phyloP scores from a whole-genome alignment of 2,113 vertebrate species.

The Uropsilus gracilis region DNA sequence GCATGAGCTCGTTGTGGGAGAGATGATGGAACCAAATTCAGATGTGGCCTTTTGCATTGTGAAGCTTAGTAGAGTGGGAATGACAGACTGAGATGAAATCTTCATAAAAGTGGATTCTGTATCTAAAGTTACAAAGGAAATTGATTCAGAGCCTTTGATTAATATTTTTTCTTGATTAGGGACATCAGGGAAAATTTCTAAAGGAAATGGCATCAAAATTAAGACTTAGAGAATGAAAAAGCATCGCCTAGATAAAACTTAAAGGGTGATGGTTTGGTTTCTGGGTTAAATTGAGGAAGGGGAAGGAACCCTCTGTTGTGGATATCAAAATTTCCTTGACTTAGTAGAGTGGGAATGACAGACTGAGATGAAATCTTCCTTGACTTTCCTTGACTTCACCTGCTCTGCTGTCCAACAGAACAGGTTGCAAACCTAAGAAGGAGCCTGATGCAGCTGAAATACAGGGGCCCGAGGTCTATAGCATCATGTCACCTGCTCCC shows the following conservation, averaged over 20 bases:
- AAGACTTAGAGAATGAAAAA: background rate
- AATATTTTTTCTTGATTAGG: background rate
- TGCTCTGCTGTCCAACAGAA: background rate
- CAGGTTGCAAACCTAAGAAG: background rate
- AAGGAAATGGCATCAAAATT: background rate
- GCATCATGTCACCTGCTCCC: background rate
- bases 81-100: background rate
- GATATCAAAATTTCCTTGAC: too few species aligned
- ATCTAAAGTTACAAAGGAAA: background rate
- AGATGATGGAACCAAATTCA: background rate
- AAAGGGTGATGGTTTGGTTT: background rate
- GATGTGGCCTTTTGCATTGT: background rate
- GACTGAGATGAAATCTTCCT: background rate
- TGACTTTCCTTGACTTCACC: fast-evolving
- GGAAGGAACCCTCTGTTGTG: background rate
- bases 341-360: background rate
- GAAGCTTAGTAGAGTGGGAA: background rate
- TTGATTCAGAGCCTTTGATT: background rate
- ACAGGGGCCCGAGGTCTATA: fast-evolving
- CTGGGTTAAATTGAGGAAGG: background rate
- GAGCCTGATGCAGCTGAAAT: background rate
- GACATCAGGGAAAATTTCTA: background rate
- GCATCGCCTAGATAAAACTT: background rate
- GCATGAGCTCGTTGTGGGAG: background rate
- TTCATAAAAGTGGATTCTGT: background rate